phyloP scores from a whole-genome alignment of 2,888 invertebrate genomes.

The Mechanitis messenoides region DNA sequence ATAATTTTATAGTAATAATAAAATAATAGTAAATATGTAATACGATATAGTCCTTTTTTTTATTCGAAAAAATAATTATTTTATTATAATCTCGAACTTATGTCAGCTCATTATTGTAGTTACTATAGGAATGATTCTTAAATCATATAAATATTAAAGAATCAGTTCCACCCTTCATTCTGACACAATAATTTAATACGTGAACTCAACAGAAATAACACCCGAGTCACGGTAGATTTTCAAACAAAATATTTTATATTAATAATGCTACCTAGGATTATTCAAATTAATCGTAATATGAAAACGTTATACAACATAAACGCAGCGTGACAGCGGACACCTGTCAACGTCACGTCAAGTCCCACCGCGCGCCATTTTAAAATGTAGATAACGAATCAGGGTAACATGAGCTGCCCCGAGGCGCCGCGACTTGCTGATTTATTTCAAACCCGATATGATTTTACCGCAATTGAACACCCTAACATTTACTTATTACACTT shows the following conservation, averaged over 20 bases:
- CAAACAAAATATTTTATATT: slow-evolving; percentile 6
- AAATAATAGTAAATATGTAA: too few species aligned
- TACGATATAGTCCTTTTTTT: too few species aligned
- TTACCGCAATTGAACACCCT: slow-evolving; percentile 57
- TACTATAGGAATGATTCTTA: too few species aligned
- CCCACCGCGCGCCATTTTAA: slow-evolving; percentile 60
- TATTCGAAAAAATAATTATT: too few species aligned
- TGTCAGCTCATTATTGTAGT: too few species aligned
- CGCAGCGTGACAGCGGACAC: slow-evolving; percentile 49
- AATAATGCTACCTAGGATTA: slow-evolving; percentile 4
- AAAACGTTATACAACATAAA: slow-evolving; percentile 30
- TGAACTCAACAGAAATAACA: too few species aligned
- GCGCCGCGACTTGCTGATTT: slow-evolving; percentile 63
- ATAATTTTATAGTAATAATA: too few species aligned
- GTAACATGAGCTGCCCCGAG: slow-evolving; percentile 63
- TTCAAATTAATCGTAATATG: slow-evolving; percentile 21
- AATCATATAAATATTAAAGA: too few species aligned
- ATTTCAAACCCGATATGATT: slow-evolving; percentile 72
- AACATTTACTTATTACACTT: slow-evolving; percentile 32
- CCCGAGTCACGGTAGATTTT: not conserved
- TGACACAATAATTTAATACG: too few species aligned
- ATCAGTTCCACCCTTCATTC: too few species aligned
- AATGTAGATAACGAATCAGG: slow-evolving; percentile 71
- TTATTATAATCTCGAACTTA: too few species aligned
- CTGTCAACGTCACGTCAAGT: slow-evolving; percentile 68